Evolutionary conservation across 1,140 invertebrate genomes (phyloP), one percentile per base, ranked within the genome.

Genomic region (Orius insidiosus): DNA sequence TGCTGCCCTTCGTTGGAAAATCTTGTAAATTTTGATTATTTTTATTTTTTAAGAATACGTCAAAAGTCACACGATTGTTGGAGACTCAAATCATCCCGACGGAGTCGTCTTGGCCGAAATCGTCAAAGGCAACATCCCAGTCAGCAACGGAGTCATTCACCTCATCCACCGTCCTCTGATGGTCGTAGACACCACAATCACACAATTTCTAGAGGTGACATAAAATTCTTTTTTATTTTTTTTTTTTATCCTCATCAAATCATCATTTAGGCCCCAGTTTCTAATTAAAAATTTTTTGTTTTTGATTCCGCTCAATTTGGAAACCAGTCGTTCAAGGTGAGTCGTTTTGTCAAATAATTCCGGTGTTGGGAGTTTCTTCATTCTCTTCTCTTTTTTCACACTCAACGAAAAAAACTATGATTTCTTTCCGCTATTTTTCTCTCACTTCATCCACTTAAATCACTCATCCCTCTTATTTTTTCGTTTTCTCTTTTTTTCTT

Each of bases 81-180:
- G 80, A 7, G 80, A 86, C 56, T 59, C 68, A 1, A 75, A 71
- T 46, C 84, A 89, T 58, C 68, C 73, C 0, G 68, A 73, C 19
- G 88, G 87, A 9, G 81, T 85, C 4, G 86, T 92, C 3, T 56
- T 88, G 13, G 79, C 85, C 2, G 80, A 88, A 60, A 85, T 94
- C 47, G 73, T 89, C 1, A 77, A 78, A 60, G 79, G 78, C n/a
- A 92, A 94, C 62, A 92, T 94, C 52, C 87, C 88, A 0, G 83
- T 93, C 3, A 76, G 75, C 56, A 93, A 93, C 58, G 88, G 89
- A 7, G 87, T 93, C 0, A 76, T 93, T 2, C 89, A 94, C 66
- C 69, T 94, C 16, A 93, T 93, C 54, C 80, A 85, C 49, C 73
- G 83, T 49, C 87, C 87, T 0, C 66, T 94, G 1, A 88, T 92